Conservation (phyloP, 2,888 invertebrate species). For the Nymphalis urticae region DNA sequence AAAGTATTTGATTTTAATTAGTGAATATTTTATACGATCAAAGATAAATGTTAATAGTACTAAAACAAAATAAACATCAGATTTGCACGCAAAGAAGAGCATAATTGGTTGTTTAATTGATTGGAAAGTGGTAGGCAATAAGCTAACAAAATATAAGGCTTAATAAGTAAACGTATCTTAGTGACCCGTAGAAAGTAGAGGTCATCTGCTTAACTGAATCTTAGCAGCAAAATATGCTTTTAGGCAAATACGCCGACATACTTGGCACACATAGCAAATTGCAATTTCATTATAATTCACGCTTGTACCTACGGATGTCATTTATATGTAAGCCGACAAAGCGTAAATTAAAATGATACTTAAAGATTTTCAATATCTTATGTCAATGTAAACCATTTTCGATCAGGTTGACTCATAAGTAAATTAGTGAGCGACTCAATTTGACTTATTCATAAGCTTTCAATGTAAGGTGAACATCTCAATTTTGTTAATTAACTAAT, state of each 20-base stretch:
- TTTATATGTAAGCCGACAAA: background rate
- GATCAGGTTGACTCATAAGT: background rate
- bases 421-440: no score
- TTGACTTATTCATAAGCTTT: no score
- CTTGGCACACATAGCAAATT: slow-evolving; percentile 43
- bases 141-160: slow-evolving; percentile 2
- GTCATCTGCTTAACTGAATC: slow-evolving; percentile 40
- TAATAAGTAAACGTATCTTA: slow-evolving; percentile 46
- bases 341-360: background rate
- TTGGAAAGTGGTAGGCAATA: slow-evolving; percentile 7
- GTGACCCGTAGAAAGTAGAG: slow-evolving; percentile 59
- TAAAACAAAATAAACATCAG: background rate
- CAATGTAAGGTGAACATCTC: no score
- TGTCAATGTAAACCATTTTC: background rate
- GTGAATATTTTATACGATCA: slow-evolving; percentile 6
- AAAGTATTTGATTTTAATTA: slow-evolving; percentile 11
- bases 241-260: slow-evolving; percentile 30
- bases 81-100: background rate
- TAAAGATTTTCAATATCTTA: background rate
- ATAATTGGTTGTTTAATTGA: slow-evolving; percentile 5
- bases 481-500: no score
- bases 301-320: slow-evolving; percentile 5
- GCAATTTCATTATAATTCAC: slow-evolving; percentile 26
- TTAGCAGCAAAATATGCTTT: slow-evolving; percentile 22
- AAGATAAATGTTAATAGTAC: background rate